Percentiles rank a stretch among this genome's conserved stretches.
Evolutionary conservation across 2,888 invertebrate species (phyloP).

Genomic region (Diplolepis rosae): DNA sequence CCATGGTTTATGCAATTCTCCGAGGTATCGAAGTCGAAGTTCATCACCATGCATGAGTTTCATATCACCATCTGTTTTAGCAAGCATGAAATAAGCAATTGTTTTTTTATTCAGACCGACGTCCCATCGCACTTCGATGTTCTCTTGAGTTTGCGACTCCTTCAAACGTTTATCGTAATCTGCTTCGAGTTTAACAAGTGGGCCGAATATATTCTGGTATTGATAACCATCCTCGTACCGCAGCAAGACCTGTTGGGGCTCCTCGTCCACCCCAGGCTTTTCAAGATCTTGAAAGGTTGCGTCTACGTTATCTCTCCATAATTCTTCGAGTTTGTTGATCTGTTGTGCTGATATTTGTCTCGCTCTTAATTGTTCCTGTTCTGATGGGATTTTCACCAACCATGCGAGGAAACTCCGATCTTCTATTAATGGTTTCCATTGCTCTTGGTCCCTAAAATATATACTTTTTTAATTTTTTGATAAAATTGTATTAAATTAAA

Average conservation of each 20-base stretch:
- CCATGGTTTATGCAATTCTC: slow-evolving; percentile 96
- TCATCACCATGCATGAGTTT: slow-evolving; percentile 99
- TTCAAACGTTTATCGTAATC: slow-evolving; percentile 98
- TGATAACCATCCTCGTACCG: slow-evolving; percentile 99
- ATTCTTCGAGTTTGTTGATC: slow-evolving; percentile 97
- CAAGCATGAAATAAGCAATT: slow-evolving; percentile 96
- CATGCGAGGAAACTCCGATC: slow-evolving; percentile 97
- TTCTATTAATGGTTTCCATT: slow-evolving; percentile 98
- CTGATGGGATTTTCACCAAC: slow-evolving; percentile 98
- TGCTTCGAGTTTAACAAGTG: slow-evolving; percentile 94
- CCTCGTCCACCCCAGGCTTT: slow-evolving; percentile 98
- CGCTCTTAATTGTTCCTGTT: slow-evolving; percentile 95
- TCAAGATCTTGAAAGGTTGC: slow-evolving; percentile 98
- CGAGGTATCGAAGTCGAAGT: slow-evolving; percentile 91
- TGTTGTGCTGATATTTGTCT: slow-evolving; percentile 98
- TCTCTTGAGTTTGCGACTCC: slow-evolving; percentile 98
- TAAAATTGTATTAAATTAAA: slow-evolving; percentile 12
- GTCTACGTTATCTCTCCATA: slow-evolving; percentile 99
- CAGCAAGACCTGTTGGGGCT: slow-evolving; percentile 87
- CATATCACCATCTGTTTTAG: slow-evolving; percentile 99
- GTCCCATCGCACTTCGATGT: slow-evolving; percentile 99
- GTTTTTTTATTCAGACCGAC: slow-evolving; percentile 98
- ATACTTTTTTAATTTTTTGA: slow-evolving; percentile 23
- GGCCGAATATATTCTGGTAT: slow-evolving; percentile 98
- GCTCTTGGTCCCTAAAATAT: slow-evolving; percentile 88